Conservation (phyloP, 2,888 invertebrate genomes). For the Pherbina coryleti region DNA sequence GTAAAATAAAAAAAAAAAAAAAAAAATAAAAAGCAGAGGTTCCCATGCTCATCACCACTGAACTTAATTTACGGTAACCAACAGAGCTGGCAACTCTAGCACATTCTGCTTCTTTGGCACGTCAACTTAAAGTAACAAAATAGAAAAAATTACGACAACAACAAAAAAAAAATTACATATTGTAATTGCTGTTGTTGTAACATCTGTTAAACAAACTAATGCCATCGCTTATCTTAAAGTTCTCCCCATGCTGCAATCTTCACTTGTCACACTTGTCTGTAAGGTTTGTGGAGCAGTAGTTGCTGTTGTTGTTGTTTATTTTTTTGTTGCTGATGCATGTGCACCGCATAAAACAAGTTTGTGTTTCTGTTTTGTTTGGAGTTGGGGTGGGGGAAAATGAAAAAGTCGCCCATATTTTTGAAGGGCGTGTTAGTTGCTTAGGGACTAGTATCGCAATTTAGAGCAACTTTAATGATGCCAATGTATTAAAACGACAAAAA, state of each 20-base stretch:
- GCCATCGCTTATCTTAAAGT: neutral
- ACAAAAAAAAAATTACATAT: neutral
- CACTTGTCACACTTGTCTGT: slow-evolving; percentile 8
- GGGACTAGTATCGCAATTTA: neutral
- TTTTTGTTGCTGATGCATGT: neutral
- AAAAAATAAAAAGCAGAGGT: neutral
- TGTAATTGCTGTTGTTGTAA: slow-evolving; percentile 24
- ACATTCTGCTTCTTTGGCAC: too few species aligned
- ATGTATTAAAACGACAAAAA: neutral
- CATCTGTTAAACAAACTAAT: slow-evolving; percentile 30
- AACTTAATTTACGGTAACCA: neutral
- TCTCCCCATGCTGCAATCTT: slow-evolving; percentile 7
- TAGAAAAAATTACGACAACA: neutral
- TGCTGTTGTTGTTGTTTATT: neutral
- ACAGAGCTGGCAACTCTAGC: too few species aligned
- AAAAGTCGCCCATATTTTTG: too few species aligned
- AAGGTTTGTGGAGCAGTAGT: neutral
- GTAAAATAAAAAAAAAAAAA: too few species aligned
- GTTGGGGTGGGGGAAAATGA: too few species aligned
- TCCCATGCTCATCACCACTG: slow-evolving; percentile 6
- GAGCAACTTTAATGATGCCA: neutral
- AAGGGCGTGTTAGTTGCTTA: too few species aligned
- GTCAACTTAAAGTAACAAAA: neutral
- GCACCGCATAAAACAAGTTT: neutral
- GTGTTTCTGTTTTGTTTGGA: too few species aligned